A percentile compares a stretch with the other conserved stretches of the same genome.
These are phyloP conservation scores for Palythoa grandis DNA, from an alignment of 92 coral and sea anemone species.

Conservation along the genomic window DNA sequence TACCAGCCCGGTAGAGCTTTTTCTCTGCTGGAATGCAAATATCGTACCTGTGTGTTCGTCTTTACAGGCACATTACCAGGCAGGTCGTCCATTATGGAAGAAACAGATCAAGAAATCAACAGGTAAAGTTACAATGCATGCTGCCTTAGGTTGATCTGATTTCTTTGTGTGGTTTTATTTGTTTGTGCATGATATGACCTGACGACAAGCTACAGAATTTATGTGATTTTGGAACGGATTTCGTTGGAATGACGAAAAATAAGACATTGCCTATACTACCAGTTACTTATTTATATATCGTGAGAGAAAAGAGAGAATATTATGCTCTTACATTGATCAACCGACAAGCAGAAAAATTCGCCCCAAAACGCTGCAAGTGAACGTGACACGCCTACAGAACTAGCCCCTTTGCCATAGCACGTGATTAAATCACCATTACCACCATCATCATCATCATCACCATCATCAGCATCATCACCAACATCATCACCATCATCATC, in stretches of 20 bases:
- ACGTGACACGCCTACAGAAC: neutral
- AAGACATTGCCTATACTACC: too few species aligned
- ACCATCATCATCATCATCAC: neutral
- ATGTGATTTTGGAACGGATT: neutral
- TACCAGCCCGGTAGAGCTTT: too few species aligned
- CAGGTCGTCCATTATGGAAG: constrained; percentile 81
- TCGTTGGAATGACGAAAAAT: neutral
- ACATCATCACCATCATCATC: neutral
- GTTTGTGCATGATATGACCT: neutral
- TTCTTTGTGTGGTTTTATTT: too few species aligned
- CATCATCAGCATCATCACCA: neutral
- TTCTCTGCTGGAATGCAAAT: neutral
- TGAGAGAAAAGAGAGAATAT: too few species aligned
- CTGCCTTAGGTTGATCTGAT: neutral
- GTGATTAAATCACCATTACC: neutral
- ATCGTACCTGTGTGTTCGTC: neutral
- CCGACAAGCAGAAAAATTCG: too few species aligned
- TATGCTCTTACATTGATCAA: too few species aligned
- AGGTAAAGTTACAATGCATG: constrained; percentile 50
- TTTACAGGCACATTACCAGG: constrained; percentile 72
- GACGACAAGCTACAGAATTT: neutral
- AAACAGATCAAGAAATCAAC: constrained; percentile 80
- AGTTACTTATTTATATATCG: too few species aligned
- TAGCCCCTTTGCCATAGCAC: neutral
- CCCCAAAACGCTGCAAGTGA: too few species aligned